These are phyloP conservation scores for Eriocheir sinensis DNA, from an alignment of 1,140 invertebrate species.

Conservation along the genomic window DNA sequence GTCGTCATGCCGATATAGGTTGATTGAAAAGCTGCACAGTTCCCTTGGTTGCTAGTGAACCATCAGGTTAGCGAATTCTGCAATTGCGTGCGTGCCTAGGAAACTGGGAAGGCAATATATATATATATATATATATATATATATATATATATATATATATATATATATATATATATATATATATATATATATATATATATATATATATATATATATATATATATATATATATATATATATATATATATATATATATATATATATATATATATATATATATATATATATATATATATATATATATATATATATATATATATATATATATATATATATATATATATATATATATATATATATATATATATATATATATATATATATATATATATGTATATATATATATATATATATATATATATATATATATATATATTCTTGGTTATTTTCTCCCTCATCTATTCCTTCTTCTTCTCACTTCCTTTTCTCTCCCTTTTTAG, in stretches of 20 bases:
- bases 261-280: constrained; percentile 45
- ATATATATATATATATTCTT: background rate
- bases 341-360: constrained; percentile 45
- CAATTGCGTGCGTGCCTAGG: no score
- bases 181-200: constrained; percentile 21
- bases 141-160: constrained; percentile 44
- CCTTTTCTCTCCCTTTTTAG: no score
- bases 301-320: constrained; percentile 45
- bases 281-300: constrained; percentile 45
- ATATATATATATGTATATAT: background rate
- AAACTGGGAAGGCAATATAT: no score
- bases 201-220: constrained; percentile 28
- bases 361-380: constrained; percentile 48
- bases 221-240: constrained; percentile 28
- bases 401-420: background rate
- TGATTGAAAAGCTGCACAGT: no score
- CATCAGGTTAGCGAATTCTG: no score
- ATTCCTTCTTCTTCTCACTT: no score
- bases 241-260: constrained; percentile 45
- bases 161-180: background rate
- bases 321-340: constrained; percentile 42
- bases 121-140: constrained; percentile 45
- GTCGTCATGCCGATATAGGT: no score
- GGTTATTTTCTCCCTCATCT: no score
- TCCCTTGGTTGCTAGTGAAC: no score